Evolutionary conservation across 2,888 invertebrate species (phyloP).

Genomic region (Rhorus exstirpatorius): DNA sequence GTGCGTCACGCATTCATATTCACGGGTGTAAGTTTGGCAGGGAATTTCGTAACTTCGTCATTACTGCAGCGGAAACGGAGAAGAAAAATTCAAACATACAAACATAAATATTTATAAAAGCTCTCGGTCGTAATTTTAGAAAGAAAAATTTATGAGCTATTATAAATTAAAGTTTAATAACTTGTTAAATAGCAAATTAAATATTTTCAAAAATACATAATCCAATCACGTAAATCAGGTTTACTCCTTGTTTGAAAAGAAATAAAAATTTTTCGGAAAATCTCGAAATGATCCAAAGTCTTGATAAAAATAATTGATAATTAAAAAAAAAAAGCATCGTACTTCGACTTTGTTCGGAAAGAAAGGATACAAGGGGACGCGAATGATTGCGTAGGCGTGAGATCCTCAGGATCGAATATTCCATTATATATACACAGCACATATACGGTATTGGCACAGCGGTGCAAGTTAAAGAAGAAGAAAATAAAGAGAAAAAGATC

Average conservation of each 20-base stretch:
- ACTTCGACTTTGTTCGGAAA: not conserved
- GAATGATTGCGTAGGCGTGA: constrained; percentile 34
- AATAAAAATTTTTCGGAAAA: not conserved
- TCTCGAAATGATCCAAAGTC: not conserved
- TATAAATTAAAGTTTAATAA: no score
- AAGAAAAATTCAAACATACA: not conserved
- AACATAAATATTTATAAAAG: not conserved
- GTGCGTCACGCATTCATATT: constrained; percentile 64
- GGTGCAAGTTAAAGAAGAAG: constrained; percentile 77
- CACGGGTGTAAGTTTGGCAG: constrained; percentile 10
- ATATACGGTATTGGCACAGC: constrained; percentile 75
- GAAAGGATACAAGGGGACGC: not conserved
- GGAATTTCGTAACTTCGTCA: not conserved
- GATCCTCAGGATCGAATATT: constrained; percentile 30
- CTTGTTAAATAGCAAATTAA: no score
- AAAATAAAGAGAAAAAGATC: constrained; percentile 69
- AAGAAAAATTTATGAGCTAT: no score
- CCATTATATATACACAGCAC: not conserved
- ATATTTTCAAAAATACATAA: not conserved
- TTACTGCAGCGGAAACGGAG: not conserved
- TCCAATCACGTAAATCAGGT: no score
- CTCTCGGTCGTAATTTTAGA: not conserved
- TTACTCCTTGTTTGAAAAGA: no score
- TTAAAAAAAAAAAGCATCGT: not conserved
- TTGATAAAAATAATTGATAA: not conserved